Percentiles rank a stretch among this genome's conserved stretches.
phyloP scores from a whole-genome alignment of 2,113 vertebrate genomes.

The Tyto alba region DNA sequence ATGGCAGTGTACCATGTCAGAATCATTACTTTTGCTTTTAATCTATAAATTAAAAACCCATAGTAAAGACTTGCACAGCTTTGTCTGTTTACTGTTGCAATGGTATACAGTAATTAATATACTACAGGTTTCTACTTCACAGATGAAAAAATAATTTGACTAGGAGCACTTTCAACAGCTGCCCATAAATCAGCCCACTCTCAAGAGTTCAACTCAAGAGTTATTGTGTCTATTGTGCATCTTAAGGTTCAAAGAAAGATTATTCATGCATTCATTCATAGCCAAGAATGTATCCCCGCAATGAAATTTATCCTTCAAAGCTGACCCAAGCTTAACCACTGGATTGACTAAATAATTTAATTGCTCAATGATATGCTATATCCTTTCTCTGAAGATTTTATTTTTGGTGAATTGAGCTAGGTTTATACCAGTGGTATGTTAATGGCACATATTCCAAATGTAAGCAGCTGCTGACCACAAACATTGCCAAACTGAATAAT shows the following conservation, averaged over 20 bases:
- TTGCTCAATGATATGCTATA: conserved; percentile 20
- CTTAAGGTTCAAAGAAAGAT: conserved; percentile 68
- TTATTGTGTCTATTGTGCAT: conserved; percentile 61
- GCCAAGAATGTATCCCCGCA: conserved; percentile 59
- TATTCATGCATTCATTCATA: conserved; percentile 65
- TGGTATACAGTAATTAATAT: conserved; percentile 66
- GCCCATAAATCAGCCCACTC: conserved; percentile 58
- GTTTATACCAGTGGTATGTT: background rate
- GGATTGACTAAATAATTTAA: conserved; percentile 48
- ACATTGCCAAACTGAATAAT: background rate
- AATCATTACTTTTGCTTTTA: conserved; percentile 65
- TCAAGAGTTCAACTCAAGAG: conserved; percentile 64
- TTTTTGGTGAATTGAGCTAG: conserved; percentile 1
- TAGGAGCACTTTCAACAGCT: conserved; percentile 61
- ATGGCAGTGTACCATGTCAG: conserved; percentile 29
- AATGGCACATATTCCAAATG: background rate
- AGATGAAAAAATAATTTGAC: conserved; percentile 57
- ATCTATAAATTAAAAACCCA: conserved; percentile 51
- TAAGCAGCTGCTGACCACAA: conserved; percentile 31
- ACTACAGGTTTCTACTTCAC: conserved; percentile 56
- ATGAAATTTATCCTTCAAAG: conserved; percentile 60
- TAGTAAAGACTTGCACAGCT: conserved; percentile 27
- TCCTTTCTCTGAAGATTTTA: background rate
- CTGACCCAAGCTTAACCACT: conserved; percentile 40
- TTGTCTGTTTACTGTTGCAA: conserved; percentile 33